phyloP scores from a whole-genome alignment of 2,797 vertebrate genomes.

The Astyanax mexicanus region DNA sequence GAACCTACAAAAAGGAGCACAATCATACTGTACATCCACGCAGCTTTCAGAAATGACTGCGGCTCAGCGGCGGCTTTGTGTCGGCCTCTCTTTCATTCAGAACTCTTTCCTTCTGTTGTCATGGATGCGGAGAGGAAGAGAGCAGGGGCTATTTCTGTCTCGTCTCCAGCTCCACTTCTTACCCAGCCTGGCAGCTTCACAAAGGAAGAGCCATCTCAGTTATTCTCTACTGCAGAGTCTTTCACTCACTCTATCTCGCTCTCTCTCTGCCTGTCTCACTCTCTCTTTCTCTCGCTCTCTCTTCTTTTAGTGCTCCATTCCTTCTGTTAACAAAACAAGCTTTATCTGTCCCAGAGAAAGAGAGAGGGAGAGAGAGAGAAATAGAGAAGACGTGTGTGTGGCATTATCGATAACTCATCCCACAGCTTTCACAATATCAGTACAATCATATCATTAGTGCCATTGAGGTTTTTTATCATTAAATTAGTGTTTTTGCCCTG shows the following conservation, averaged over 20 bases:
- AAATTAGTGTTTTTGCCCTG: no score
- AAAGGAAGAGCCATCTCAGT: constrained; percentile 31
- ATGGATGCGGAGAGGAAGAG: constrained; percentile 29
- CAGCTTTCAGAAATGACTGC: background rate
- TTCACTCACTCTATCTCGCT: constrained; percentile 17
- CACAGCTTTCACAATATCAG: no score
- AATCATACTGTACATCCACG: no score
- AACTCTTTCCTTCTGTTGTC: constrained; percentile 33
- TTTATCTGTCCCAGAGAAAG: no score
- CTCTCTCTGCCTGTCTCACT: background rate
- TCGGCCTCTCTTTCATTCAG: constrained; percentile 24
- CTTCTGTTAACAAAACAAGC: background rate
- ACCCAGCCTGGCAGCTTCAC: constrained; percentile 45
- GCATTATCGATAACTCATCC: no score
- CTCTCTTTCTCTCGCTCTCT: background rate
- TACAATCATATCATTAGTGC: no score
- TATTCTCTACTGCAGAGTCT: constrained; percentile 5
- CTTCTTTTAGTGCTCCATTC: background rate
- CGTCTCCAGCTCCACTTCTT: constrained; percentile 45
- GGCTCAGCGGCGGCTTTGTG: constrained; percentile 12
- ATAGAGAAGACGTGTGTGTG: no score
- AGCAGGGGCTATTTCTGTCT: constrained; percentile 44
- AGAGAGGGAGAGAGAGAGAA: no score
- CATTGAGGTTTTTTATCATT: no score
- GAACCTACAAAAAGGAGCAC: background rate